These are phyloP conservation scores for Teleiodes luculella DNA, from an alignment of 2,888 invertebrate genomes.

Conservation along the genomic window DNA sequence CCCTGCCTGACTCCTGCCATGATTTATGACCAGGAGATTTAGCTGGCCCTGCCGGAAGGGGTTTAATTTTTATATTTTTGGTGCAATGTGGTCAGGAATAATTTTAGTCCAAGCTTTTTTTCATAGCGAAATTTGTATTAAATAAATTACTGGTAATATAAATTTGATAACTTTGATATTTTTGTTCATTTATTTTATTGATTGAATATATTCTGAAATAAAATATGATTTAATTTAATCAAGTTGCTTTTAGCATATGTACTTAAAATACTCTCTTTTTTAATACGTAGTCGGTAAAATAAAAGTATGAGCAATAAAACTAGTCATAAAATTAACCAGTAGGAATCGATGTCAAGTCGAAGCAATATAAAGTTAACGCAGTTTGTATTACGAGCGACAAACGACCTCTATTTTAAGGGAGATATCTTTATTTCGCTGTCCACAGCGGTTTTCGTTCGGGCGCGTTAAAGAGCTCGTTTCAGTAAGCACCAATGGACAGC, in stretches of 20 bases:
- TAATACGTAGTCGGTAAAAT: no score
- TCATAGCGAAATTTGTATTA: no score
- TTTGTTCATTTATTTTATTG: no score
- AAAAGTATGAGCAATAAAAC: no score
- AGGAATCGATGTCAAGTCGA: background rate
- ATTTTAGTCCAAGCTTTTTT: no score
- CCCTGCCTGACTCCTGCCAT: background rate
- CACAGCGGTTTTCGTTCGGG: background rate
- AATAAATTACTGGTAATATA: no score
- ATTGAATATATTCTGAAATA: no score
- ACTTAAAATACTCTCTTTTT: no score
- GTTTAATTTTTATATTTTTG: background rate
- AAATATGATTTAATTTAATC: no score
- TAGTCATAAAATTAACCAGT: no score
- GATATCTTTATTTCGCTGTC: background rate
- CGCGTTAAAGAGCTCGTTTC: constrained; percentile 4
- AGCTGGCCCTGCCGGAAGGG: background rate
- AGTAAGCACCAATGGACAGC: background rate
- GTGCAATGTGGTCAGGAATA: background rate
- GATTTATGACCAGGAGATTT: background rate
- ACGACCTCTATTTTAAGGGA: background rate
- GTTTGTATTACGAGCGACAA: background rate
- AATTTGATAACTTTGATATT: no score
- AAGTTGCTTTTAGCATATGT: no score
- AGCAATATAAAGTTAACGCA: background rate